A percentile compares a stretch with the other conserved stretches of the same genome.
Evolutionary conservation across 2,113 vertebrate genomes (phyloP).

Genomic region (Hepsetus odoe): DNA sequence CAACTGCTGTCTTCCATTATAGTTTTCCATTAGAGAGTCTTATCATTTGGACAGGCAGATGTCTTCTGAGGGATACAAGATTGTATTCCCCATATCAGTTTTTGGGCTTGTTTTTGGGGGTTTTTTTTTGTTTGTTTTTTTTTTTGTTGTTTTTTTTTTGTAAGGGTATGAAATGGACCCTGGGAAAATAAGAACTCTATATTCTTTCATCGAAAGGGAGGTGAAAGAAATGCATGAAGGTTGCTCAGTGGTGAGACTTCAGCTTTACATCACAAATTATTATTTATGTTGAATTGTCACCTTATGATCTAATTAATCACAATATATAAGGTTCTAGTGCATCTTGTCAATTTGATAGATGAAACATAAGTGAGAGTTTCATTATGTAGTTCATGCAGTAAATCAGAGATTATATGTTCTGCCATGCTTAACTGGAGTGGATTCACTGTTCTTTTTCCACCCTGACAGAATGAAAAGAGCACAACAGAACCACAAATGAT

Average conservation of each 20-base stretch:
- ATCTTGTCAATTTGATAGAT: not conserved
- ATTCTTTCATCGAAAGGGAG: slow-evolving; percentile 14
- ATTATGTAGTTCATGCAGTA: not conserved
- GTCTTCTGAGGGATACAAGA: not conserved
- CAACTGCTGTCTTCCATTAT: slow-evolving; percentile 12
- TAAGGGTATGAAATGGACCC: slow-evolving; percentile 27
- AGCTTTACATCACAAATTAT: not conserved
- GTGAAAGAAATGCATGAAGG: slow-evolving; percentile 9
- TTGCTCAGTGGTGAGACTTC: slow-evolving; percentile 27
- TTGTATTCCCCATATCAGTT: no score
- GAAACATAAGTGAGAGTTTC: not conserved
- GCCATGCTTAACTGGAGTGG: no score
- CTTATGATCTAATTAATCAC: no score
- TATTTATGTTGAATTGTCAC: no score
- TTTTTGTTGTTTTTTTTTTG: slow-evolving; percentile 7
- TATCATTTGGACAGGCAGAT: not conserved
- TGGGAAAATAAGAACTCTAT: slow-evolving; percentile 9
- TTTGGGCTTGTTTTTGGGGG: no score
- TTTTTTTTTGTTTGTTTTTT: no score
- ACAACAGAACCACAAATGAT: slow-evolving; percentile 4
- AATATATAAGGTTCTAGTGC: no score
- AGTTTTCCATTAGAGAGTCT: slow-evolving; percentile 17
- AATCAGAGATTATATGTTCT: no score
- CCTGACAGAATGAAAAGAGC: slow-evolving; percentile 27
- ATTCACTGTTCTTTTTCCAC: not conserved